These are phyloP conservation scores for Tyrannus savana DNA, from an alignment of 2,113 vertebrate species.

Conservation along the genomic window DNA sequence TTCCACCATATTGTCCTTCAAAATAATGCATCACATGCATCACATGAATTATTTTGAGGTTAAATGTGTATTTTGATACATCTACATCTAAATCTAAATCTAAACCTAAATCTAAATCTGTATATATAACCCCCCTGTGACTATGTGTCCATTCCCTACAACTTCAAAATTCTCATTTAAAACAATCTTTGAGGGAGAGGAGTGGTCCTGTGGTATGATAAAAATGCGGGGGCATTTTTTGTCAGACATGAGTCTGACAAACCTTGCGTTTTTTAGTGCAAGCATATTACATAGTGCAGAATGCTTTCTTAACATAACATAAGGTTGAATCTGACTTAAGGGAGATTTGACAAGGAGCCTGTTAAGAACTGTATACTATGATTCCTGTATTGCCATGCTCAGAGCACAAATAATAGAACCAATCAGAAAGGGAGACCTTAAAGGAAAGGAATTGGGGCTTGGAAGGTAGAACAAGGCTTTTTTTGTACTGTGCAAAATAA, in stretches of 20 bases:
- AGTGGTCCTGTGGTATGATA: background rate
- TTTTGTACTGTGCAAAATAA: background rate
- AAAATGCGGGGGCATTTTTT: background rate
- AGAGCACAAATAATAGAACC: background rate
- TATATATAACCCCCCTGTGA: background rate
- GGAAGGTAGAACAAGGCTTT: background rate
- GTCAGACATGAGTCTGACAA: background rate
- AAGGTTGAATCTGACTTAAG: background rate
- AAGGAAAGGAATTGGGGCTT: background rate
- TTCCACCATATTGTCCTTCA: background rate
- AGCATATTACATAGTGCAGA: background rate
- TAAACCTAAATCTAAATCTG: too few relatives aligned
- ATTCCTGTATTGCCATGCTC: background rate
- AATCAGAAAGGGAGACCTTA: background rate
- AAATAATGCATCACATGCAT: background rate
- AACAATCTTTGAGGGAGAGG: fast-evolving
- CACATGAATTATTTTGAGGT: background rate
- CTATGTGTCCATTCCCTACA: background rate
- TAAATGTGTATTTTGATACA: background rate
- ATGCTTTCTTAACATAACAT: background rate
- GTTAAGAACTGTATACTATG: background rate
- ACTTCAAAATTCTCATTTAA: background rate
- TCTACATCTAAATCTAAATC: too few relatives aligned
- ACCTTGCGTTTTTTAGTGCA: background rate
- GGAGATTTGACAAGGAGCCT: background rate